phyloP scores from a whole-genome alignment of 2,797 vertebrate genomes.

The Halcyon chelicuti region DNA sequence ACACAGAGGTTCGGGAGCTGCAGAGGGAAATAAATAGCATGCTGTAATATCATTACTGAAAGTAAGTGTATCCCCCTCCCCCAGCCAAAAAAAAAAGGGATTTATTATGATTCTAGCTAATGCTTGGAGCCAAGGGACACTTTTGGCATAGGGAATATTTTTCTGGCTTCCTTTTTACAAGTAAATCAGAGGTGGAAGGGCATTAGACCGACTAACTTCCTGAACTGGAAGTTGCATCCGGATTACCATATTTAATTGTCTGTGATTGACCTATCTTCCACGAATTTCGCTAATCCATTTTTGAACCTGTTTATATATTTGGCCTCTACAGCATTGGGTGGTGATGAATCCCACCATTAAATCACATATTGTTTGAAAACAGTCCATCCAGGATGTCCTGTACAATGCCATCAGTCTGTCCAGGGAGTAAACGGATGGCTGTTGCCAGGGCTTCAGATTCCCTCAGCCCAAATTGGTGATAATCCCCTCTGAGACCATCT shows the following conservation, averaged over 20 bases:
- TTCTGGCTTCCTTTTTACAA: conserved; percentile 26
- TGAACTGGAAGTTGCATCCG: conserved; percentile 30
- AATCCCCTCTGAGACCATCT: background rate
- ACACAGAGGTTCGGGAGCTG: conserved; percentile 8
- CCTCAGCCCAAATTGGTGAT: background rate
- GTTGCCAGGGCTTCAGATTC: background rate
- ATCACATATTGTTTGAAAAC: background rate
- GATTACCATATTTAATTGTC: conserved; percentile 54
- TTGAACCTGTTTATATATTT: background rate
- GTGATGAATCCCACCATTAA: background rate
- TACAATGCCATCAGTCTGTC: background rate
- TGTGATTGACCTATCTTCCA: background rate
- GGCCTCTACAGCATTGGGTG: background rate
- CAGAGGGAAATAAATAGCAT: background rate
- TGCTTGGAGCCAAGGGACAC: background rate
- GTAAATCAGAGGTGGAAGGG: conserved; percentile 45
- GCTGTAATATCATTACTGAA: conserved; percentile 12
- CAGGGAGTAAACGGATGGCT: background rate
- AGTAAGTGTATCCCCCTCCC: background rate
- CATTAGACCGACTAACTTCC: conserved; percentile 28
- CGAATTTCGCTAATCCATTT: background rate
- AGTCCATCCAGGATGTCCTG: conserved; percentile 56
- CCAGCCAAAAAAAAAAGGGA: background rate
- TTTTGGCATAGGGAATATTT: conserved; percentile 21
- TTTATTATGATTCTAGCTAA: conserved; percentile 3